Evolutionary conservation across 53 echinoderm and acorn worm genomes (phyloP).

Genomic region (Henricia sp.): DNA sequence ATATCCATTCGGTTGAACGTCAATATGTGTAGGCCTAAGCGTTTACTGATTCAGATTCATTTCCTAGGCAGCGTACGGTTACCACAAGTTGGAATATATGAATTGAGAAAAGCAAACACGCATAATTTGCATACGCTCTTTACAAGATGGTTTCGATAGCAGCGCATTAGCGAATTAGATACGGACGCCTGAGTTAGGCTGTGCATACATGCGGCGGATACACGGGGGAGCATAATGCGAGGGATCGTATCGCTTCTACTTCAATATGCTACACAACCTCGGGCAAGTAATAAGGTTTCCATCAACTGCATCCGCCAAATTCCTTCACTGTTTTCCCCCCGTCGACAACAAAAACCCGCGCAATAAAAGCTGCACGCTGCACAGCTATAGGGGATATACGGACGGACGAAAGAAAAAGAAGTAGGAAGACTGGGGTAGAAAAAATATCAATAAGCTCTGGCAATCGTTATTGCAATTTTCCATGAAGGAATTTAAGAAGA

Average conservation of each 20-base stretch:
- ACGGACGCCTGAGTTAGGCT: conserved; percentile 8
- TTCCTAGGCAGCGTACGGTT: neutral
- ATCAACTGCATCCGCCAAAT: conserved; percentile 58
- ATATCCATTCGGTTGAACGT: too few species aligned
- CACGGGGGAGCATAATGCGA: conserved; percentile 1
- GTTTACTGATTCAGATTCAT: too few species aligned
- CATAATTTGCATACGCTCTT: conserved; percentile 15
- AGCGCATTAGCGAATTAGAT: conserved; percentile 38
- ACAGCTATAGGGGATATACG: neutral
- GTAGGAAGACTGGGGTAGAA: neutral
- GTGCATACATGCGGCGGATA: conserved; percentile 26
- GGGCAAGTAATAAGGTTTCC: conserved; percentile 49
- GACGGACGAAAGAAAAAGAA: neutral
- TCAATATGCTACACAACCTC: conserved; percentile 36
- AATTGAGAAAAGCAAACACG: neutral
- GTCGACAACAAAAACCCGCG: conserved; percentile 35
- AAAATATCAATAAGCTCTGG: conserved; percentile 63
- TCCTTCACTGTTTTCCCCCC: conserved; percentile 57
- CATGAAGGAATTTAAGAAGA: conserved; percentile 49
- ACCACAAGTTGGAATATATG: neutral
- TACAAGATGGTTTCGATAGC: neutral
- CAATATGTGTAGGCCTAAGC: too few species aligned
- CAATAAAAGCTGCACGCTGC: neutral
- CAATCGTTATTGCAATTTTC: conserved; percentile 67
- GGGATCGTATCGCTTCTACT: conserved; percentile 18